Evolutionary conservation across 2,113 vertebrate genomes (phyloP), one percentile per base, ranked within the genome.

Genomic region (Chitala chitala): DNA sequence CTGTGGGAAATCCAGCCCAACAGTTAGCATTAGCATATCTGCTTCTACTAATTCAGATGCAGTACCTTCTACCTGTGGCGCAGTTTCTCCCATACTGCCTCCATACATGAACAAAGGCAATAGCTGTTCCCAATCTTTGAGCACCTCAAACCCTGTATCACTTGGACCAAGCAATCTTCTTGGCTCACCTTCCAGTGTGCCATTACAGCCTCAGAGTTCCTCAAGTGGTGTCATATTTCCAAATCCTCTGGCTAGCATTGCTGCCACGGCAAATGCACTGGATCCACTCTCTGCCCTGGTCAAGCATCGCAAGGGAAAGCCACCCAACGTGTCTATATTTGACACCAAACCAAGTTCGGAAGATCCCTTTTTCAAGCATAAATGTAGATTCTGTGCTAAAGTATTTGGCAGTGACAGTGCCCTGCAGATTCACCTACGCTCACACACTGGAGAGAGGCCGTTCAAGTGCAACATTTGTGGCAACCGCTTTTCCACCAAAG

Each of bases 341-440:
- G 95, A 98, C 76, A 92, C 92, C 54, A 97, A 96, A 89, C 91
- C 93, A 70, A 89, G 90, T 73, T 91, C 94, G 0, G 96, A 98
- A 83, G 97, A 98, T 83, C 93, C 95, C 42, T 99, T 99, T 89
- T 99, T 99, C 83, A 99, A 98, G 84, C 97, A 99, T 78, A 98
- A 98, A 87, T 99, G 97, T 82, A 88, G 95, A 70, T 98, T 98
- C 89, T 99, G 97, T 85, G 96, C 96, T 90, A 99, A 98, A 93
- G 97, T 99, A 84, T 98, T 98, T 81, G 97, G 97, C 83, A 98
- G 97, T n/a, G 96, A 99, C 86, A 99, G 97, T 5, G 96, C 97
- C 26, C 86, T 99, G 84, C 96, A 99, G 89, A 99, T 99, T 79
- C 97, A 99, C 87, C 88, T 99, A 86, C 97, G 97, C 80, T 99